Evolutionary conservation across 2,113 vertebrate genomes (phyloP).

Genomic region (Sterrhoptilus dennistouni): DNA sequence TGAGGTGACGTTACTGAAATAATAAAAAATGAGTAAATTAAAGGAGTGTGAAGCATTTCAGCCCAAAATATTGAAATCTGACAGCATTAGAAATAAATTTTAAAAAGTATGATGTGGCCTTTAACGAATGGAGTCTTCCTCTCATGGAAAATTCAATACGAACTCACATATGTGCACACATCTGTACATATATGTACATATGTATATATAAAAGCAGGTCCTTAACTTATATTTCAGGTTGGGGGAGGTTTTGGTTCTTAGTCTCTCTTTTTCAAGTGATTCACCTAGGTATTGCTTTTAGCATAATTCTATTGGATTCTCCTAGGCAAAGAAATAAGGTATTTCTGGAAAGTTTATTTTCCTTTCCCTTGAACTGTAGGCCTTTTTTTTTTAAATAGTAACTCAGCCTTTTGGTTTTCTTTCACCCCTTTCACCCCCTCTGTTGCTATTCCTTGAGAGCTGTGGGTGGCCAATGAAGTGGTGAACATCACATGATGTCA

Average conservation of each 20-base stretch:
- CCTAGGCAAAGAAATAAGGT: neutral
- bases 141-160: neutral
- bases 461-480: constrained; percentile 64
- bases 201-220: neutral
- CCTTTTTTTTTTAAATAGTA: neutral
- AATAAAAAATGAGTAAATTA: neutral
- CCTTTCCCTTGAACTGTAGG: neutral
- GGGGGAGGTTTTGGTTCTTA: neutral
- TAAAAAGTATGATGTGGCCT: neutral
- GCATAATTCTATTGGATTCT: constrained; percentile 33
- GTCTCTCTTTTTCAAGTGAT: constrained; percentile 47
- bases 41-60: neutral
- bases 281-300: constrained; percentile 45
- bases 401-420: constrained; percentile 44
- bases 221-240: neutral
- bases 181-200: neutral
- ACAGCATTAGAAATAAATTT: neutral
- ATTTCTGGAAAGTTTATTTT: constrained; percentile 44
- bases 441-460: constrained; percentile 58
- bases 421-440: constrained; percentile 28
- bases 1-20: neutral
- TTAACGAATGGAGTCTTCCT: neutral
- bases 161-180: neutral
- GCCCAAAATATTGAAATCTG: neutral
- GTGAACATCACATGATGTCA: constrained; percentile 65